Base-by-base conservation (phyloP, 2,888 invertebrate genomes). In the Argynnis bischoffii region DNA sequence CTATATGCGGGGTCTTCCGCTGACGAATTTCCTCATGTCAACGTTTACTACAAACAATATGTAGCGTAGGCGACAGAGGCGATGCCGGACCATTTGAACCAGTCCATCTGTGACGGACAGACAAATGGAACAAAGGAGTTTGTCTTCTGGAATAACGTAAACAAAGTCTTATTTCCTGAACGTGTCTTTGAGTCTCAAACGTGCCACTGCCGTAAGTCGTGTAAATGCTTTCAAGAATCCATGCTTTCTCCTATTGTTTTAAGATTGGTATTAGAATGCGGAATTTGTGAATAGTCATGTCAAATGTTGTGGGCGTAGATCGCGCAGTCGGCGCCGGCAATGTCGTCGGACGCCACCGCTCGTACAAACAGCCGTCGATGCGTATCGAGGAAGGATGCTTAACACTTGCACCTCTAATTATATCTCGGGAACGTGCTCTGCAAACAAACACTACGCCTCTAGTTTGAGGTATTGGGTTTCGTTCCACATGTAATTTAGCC, bases 1-100 rank as follows among this genome's bases (percentile, higher is more conserved):
- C 91, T 85, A 83, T 87, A 92, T 92, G 92, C 79, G 89, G 90
- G 90, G 87, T 90, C 91, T 88, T 90, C 90, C 88, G 88, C 87
- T 86, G 87, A 86, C 87, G 85, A 88, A 85, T 88, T 90, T 88
- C 87, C 91, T 88, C 87, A 81, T 90, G 90, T 90, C 91, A 89
- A 87, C 89, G 84, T 80, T 76, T 81, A 79, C 82, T 82, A 82
- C 83, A 87, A 84, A 84, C 81, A 84, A 82, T 79, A 81, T 79
- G 80, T 72, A 75, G 78, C 81, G 82, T 79, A 83, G 82, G 85
- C 85, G 87, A 88, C 87, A 84, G 79, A 83, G 82, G 80, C 84
- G 81, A 81, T 81, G 76, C 78, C 80, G 86, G 79, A 70, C 82
- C 84, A 84, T 90, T 91, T 85, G 83, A 79, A 75, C 74, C 77